Percentiles rank a stretch among this genome's conserved stretches.
Conservation (phyloP, 30 jellyfish, hydroid and myxozoan genomes). For the Aurelia coerulea region DNA sequence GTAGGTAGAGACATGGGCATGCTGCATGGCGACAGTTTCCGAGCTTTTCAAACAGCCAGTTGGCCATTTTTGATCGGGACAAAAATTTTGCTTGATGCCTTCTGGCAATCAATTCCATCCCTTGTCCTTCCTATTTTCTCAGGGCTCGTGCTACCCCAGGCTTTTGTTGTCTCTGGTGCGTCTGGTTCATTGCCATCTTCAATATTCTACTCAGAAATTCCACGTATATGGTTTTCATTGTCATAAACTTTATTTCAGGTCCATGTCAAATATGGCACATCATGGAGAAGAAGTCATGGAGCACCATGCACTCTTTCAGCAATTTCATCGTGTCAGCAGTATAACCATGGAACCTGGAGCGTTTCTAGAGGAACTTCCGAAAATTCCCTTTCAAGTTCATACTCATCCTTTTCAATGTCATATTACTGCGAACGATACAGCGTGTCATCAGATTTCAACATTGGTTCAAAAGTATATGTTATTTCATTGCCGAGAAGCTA, state of each 20-base stretch:
- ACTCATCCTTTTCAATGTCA: slow-evolving; percentile 11
- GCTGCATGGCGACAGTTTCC: no score
- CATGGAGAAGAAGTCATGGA: slow-evolving; percentile 65
- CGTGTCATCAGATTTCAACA: slow-evolving; percentile 24
- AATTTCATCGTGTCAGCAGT: slow-evolving; percentile 37
- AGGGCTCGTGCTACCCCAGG: no score
- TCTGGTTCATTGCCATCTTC: no score
- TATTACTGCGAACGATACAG: slow-evolving; percentile 32
- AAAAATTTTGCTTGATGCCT: no score
- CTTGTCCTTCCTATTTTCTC: no score
- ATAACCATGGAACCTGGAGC: slow-evolving; percentile 29
- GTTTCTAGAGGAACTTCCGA: slow-evolving; percentile 25
- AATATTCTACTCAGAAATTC: not conserved
- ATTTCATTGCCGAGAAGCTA: slow-evolving; percentile 11
- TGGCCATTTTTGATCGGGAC: no score
- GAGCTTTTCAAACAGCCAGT: no score
- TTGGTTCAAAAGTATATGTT: slow-evolving; percentile 33
- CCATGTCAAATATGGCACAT: slow-evolving; percentile 42
- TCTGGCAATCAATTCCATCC: no score
- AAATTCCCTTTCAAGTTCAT: slow-evolving; percentile 7
- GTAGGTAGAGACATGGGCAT: no score
- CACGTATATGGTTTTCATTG: not conserved
- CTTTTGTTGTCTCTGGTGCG: no score
- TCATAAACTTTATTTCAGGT: slow-evolving; percentile 9
- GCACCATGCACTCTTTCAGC: slow-evolving; percentile 34